Percentiles rank a stretch among this genome's conserved stretches.
Conservation (phyloP, 2,888 invertebrate species). For the Odontomyia ornata region DNA sequence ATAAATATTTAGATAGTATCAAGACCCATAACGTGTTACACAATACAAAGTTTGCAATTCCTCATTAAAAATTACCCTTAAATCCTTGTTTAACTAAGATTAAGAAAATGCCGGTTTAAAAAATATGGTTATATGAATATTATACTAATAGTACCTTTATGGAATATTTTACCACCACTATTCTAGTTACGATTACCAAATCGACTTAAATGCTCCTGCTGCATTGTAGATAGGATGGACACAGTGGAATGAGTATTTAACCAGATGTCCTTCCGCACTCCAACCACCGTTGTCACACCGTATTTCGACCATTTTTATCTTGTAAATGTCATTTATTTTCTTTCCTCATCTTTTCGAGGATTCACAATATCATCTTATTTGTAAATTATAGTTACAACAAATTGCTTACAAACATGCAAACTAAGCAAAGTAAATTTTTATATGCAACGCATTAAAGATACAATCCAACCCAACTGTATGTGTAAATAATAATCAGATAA, state of each 20-base stretch:
- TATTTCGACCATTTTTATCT: neutral
- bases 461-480: neutral
- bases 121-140: too few relatives aligned
- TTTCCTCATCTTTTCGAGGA: neutral
- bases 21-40: too few relatives aligned
- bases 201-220: neutral
- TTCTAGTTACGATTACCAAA: neutral
- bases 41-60: too few relatives aligned
- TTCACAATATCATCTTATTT: neutral
- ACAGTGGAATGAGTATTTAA: neutral
- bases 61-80: too few relatives aligned
- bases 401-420: neutral
- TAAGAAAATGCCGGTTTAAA: too few relatives aligned
- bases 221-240: conserved; percentile 5
- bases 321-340: neutral
- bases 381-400: neutral
- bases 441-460: neutral
- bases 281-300: neutral
- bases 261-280: neutral
- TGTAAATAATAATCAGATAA: neutral
- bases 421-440: conserved; percentile 1
- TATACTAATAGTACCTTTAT: too few relatives aligned
- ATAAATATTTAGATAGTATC: too few relatives aligned
- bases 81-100: too few relatives aligned
- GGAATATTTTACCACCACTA: too few relatives aligned